These are phyloP conservation scores for Platypus cylindrus DNA, from an alignment of 2,888 invertebrate species.

Conservation along the genomic window DNA sequence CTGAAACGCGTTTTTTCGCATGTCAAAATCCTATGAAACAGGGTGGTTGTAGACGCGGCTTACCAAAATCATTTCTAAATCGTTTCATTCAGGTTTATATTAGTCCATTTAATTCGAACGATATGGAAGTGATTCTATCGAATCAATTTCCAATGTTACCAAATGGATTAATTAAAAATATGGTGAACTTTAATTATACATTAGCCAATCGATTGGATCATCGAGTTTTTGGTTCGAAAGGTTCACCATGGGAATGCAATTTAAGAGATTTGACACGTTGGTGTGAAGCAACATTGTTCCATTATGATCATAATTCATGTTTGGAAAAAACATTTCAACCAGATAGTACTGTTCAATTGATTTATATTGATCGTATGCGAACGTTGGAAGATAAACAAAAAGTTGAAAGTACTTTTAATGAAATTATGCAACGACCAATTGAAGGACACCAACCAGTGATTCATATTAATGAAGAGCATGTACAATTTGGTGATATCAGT, in stretches of 20 bases:
- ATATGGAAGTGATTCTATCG: conserved; percentile 54
- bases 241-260: conserved; percentile 96
- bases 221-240: conserved; percentile 60
- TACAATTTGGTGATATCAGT: conserved; percentile 56
- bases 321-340: conserved; percentile 29
- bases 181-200: conserved; percentile 68
- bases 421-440: conserved; percentile 39
- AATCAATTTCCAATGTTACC: conserved; percentile 51
- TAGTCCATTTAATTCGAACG: conserved; percentile 49
- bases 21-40: conserved; percentile 95
- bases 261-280: conserved; percentile 87
- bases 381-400: conserved; percentile 60
- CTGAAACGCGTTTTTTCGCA: conserved; percentile 79
- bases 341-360: conserved; percentile 53
- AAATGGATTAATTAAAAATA: conserved; percentile 46
- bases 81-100: conserved; percentile 86
- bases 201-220: conserved; percentile 51
- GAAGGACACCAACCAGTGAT: conserved; percentile 45
- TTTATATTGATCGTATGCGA: conserved; percentile 83
- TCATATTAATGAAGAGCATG: conserved; percentile 42
- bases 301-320: conserved; percentile 22
- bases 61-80: conserved; percentile 94
- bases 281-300: conserved; percentile 61
- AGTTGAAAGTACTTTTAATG: conserved; percentile 42
- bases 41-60: conserved; percentile 89